Conservation (phyloP, 2,888 invertebrate genomes). For the Hetaerina titia region DNA sequence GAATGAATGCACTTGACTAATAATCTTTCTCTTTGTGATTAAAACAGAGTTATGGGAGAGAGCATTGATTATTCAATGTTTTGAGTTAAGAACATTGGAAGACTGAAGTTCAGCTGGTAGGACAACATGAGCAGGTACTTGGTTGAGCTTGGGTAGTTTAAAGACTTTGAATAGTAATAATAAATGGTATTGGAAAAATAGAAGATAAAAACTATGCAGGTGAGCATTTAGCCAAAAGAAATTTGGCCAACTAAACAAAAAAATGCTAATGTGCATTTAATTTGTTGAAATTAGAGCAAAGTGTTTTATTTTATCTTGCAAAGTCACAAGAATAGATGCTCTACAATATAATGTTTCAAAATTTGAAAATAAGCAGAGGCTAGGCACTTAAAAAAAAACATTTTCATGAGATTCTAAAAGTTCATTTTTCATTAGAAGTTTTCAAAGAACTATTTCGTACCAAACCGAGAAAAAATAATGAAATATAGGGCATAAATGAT, state of each 20-base stretch:
- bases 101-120: constrained; percentile 53
- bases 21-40: background rate
- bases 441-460: too few relatives aligned
- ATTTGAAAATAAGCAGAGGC: too few relatives aligned
- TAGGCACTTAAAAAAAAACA: too few relatives aligned
- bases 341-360: too few relatives aligned
- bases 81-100: constrained; percentile 40
- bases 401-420: too few relatives aligned
- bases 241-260: background rate
- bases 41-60: background rate
- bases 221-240: background rate
- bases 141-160: constrained; percentile 53
- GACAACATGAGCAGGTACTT: constrained; percentile 50
- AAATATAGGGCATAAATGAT: too few relatives aligned
- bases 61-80: background rate
- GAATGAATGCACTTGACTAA: background rate
- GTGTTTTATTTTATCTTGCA: background rate
- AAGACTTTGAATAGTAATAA: background rate
- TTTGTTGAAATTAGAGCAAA: background rate
- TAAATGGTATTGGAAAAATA: background rate
- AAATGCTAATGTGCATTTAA: background rate
- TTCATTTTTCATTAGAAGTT: too few relatives aligned
- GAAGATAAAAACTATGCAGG: background rate
- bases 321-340: background rate
- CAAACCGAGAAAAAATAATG: too few relatives aligned